Evolutionary conservation across 2,797 vertebrate genomes (phyloP).

Genomic region (Acipenser oxyrinchus): DNA sequence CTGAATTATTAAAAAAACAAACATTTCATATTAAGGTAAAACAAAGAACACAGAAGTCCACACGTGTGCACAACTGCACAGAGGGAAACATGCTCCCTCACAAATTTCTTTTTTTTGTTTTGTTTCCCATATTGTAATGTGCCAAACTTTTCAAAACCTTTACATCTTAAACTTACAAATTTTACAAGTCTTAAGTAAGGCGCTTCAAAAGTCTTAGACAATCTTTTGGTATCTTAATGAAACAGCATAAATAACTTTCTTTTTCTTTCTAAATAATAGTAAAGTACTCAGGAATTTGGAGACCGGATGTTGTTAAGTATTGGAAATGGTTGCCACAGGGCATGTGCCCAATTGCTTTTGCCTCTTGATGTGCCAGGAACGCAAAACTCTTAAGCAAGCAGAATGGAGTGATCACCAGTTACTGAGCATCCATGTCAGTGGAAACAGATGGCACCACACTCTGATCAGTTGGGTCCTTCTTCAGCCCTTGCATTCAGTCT

Average conservation of each 20-base stretch:
- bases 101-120: slow-evolving; percentile 40
- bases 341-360: slow-evolving; percentile 56
- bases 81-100: slow-evolving; percentile 37
- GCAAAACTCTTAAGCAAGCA: slow-evolving; percentile 53
- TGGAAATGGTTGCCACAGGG: slow-evolving; percentile 62
- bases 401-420: slow-evolving; percentile 75
- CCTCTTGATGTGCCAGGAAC: slow-evolving; percentile 57
- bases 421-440: slow-evolving; percentile 41
- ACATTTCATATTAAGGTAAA: slow-evolving; percentile 63
- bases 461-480: slow-evolving; percentile 37
- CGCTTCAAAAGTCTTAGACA: slow-evolving; percentile 88
- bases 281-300: slow-evolving; percentile 89
- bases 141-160: slow-evolving; percentile 87
- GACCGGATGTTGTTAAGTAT: slow-evolving; percentile 64
- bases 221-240: slow-evolving; percentile 81
- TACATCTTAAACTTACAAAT: slow-evolving; percentile 61
- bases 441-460: slow-evolving; percentile 42
- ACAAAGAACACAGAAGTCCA: slow-evolving; percentile 53
- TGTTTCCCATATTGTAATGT: slow-evolving; percentile 65
- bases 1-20: slow-evolving; percentile 76
- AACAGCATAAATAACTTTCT: slow-evolving; percentile 46
- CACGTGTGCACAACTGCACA: slow-evolving; percentile 55
- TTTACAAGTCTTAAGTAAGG: slow-evolving; percentile 75
- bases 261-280: slow-evolving; percentile 67
- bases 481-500: slow-evolving; percentile 75